Conservation (phyloP, 2,113 vertebrate genomes). For the Actenoides hombroni region DNA sequence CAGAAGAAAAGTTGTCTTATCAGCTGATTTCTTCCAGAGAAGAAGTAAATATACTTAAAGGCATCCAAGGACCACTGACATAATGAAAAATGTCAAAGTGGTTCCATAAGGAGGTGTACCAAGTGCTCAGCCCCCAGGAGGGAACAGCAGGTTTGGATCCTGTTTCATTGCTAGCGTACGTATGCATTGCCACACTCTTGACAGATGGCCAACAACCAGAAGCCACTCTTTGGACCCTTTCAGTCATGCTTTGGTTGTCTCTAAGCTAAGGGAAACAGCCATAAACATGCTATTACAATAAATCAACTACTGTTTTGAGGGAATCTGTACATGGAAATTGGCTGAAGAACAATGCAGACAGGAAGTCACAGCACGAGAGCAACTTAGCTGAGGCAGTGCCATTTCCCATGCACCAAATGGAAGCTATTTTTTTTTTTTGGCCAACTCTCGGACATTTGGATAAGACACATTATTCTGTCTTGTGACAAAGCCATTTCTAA, state of each 20-base stretch:
- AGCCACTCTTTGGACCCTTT: background rate
- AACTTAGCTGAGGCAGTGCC: background rate
- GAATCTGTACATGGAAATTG: background rate
- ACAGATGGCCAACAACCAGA: background rate
- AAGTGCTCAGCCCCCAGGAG: background rate
- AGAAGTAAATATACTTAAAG: background rate
- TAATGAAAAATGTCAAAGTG: background rate
- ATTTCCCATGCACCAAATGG: background rate
- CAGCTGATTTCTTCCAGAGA: background rate
- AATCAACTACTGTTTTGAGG: background rate
- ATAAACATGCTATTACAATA: background rate
- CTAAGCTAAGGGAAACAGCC: background rate
- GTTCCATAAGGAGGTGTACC: background rate
- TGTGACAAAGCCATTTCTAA: background rate
- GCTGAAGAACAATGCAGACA: background rate
- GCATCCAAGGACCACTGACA: background rate
- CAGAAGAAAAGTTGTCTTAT: background rate
- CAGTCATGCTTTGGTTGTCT: background rate
- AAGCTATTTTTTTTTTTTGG: background rate
- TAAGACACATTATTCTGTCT: background rate
- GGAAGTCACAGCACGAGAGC: background rate
- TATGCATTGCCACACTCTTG: background rate
- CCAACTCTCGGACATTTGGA: background rate
- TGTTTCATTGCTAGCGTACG: background rate
- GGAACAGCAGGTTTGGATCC: background rate